Base-by-base conservation (phyloP, 2,113 vertebrate species). In the Peromyscus polionotus region DNA sequence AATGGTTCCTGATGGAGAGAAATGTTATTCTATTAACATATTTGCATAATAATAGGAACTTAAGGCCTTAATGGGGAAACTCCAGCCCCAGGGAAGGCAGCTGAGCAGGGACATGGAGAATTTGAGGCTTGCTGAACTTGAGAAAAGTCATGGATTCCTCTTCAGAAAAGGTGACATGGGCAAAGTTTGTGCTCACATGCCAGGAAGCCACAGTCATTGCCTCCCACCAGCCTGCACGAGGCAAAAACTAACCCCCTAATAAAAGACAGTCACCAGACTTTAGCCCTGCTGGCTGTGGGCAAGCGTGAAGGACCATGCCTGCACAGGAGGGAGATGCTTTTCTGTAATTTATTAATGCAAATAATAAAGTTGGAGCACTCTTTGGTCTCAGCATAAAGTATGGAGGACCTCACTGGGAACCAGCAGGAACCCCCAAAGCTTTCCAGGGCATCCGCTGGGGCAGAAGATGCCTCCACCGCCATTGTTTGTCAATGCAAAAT, bases 11-110 rank as follows among this genome's bases (percentile, higher is more conserved):
- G 68, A 51, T 17, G 48, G 72, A 63, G 28, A 75, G 77, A 88
- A 80, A 76, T 16, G 36, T n/a, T 79, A 54, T n/a, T 83, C 54
- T 22, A 42, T 88, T 91, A 88, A 88, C 42, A 57, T 65, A 89
- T 95, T 80, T 86, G 84, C 92, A 83, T 77, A 84, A 77, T 76
- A 65, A 89, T 61, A 20, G 90, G 19, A 81, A n/a, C 70, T 36
- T 48, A 75, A 7, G 19, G 5, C 26, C 31, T 39, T 39, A 33
- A 0, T 8, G 39, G 45, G 65, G 79, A 45, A 75, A 61, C 16
- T 36, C 3, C 7, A 11, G 75, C n/a, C 54, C 79, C 14, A 31
- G 39, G 36, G 67, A 36, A 31, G 36, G 14, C 51, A 14, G 61
- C 2, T 19, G 33, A 48, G 22, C 16, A 26, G 7, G 75, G 90